phyloP scores from a whole-genome alignment of 2,797 vertebrate species.

The Falco berigora region DNA sequence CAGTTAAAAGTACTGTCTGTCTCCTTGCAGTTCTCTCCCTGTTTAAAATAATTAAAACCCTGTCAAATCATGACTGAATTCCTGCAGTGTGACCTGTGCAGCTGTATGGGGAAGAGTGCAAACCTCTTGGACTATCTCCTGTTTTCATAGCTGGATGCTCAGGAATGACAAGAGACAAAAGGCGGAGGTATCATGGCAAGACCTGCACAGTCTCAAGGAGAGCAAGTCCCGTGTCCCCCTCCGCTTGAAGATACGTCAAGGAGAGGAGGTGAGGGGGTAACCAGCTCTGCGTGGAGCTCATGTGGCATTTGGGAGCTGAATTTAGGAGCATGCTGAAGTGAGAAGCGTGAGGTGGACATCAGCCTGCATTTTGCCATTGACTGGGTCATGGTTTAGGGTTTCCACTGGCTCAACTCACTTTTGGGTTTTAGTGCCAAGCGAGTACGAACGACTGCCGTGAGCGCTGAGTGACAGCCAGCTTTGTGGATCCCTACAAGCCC shows the following conservation, averaged over 20 bases:
- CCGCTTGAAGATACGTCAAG: rapidly evolving
- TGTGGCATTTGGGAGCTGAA: background rate
- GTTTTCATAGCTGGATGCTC: background rate
- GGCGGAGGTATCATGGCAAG: background rate
- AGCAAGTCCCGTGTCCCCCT: rapidly evolving
- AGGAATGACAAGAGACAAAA: rapidly evolving
- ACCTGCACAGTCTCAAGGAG: background rate
- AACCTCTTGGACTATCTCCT: background rate
- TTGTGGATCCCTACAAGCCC: background rate
- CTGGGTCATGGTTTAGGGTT: rapidly evolving
- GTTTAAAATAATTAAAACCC: background rate
- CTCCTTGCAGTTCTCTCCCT: background rate
- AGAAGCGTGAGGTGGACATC: background rate
- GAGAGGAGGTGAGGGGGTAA: background rate
- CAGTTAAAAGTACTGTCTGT: background rate
- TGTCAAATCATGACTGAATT: background rate
- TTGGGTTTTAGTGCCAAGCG: rapidly evolving
- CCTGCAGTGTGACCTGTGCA: background rate
- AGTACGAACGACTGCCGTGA: background rate
- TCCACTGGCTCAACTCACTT: background rate
- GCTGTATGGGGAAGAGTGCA: background rate
- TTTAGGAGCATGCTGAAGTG: background rate
- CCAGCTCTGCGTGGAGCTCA: rapidly evolving
- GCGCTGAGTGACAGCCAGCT: background rate
- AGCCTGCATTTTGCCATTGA: background rate